Evolutionary conservation across 2,888 invertebrate species (phyloP).

Genomic region (Megalurothrips usitatus): DNA sequence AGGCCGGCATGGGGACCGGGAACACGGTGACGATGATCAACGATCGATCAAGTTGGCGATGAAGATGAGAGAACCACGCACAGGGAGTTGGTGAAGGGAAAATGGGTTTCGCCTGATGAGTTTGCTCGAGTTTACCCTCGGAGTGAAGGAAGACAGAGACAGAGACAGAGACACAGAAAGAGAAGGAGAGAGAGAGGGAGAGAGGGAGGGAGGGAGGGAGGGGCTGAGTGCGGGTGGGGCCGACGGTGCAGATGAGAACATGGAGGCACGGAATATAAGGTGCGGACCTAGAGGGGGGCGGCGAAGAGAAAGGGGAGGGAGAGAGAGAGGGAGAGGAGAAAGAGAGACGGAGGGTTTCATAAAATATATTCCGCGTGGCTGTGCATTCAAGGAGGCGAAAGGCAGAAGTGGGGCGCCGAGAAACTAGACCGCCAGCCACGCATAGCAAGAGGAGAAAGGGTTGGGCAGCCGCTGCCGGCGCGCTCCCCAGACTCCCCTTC

Average conservation of each 20-base stretch:
- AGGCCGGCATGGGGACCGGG: too few species aligned
- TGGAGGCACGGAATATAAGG: not conserved
- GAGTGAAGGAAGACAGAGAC: not conserved
- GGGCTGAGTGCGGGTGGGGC: not conserved
- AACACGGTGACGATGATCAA: too few species aligned
- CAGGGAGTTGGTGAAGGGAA: too few species aligned
- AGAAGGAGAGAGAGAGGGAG: not conserved
- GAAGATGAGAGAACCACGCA: too few species aligned
- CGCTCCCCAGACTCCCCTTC: not conserved
- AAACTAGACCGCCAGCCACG: not conserved
- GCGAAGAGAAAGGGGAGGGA: not conserved
- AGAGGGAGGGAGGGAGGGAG: not conserved
- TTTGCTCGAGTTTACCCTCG: too few species aligned
- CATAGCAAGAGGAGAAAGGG: not conserved
- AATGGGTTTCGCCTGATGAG: too few species aligned
- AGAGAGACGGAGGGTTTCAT: not conserved
- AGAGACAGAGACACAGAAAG: not conserved
- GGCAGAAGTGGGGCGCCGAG: not conserved
- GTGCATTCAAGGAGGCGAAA: slow-evolving; percentile 19
- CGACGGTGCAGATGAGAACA: not conserved
- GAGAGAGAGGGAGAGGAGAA: slow-evolving; percentile 6
- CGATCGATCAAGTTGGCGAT: too few species aligned
- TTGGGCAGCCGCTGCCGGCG: not conserved
- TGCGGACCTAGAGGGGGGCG: too few species aligned
- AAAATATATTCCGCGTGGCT: slow-evolving; percentile 16